Evolutionary conservation across 35 echinoderm and acorn worm genomes (phyloP), one percentile per base, ranked within the genome.

Genomic region (Apostichopus japonicus): DNA sequence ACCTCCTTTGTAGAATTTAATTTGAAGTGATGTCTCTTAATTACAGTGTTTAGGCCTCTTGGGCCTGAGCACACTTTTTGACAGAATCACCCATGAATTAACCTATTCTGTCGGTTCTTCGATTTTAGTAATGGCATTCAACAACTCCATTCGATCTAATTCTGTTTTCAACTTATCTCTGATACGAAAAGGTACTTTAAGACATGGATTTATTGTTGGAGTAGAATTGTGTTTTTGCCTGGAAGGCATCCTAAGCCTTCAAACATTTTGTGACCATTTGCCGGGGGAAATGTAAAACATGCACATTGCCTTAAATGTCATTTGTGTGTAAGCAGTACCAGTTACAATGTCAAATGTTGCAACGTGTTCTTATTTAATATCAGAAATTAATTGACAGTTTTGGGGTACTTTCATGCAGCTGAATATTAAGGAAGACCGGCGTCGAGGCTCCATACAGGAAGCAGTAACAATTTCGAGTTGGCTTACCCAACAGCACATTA

Each of bases 61-160:
- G 89, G 90, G 44, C 92, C 89, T 19, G 94, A 67, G 54, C 95
- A 96, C 4, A 94, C 44, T 94, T 94, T 55, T 96, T 93, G 23
- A 56, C 9, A 94, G 87, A 5, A 91, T 56, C 14, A 82, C 79
- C 23, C 0, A 16, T 6, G 65, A 19, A 53, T 27, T 27, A 65
- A 87, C 84, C 84, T 56, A 65, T 14, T 87, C n/a, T 54, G 90
- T 94, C 78, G 95, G 94, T 77, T 95, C 57, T 17, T 90, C 87
- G 8, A 77, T 77, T 4, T 80, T 53, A 6, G 13, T 17, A 9
- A 95, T 93, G 51, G 93, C 94, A 5, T 79, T 62, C 9, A 93
- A 56, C 56, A 61, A 65, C 91, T 95, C 94, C 86, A 95, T 95
- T 11, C 94, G 75, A 16, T 95, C 67, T 73, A 95, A 25, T 61